A percentile compares a stretch with the other conserved stretches of the same genome.
Conservation (phyloP, 1,140 invertebrate species). For the Condylostylus longicornis region DNA sequence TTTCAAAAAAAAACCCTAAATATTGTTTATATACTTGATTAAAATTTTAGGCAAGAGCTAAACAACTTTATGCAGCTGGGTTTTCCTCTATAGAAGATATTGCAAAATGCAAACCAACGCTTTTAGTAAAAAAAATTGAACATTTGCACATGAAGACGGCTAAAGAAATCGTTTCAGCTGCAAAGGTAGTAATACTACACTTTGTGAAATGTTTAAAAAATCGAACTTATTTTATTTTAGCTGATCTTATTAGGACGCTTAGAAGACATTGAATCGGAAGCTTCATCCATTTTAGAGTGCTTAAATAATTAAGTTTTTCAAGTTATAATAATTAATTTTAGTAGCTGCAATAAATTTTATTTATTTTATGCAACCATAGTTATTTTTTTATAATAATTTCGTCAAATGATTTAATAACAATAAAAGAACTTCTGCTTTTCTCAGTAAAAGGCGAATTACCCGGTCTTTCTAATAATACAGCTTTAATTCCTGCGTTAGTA, state of each 20-base stretch:
- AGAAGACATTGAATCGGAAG: no score
- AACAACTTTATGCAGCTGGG: conserved; percentile 67
- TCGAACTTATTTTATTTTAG: conserved; percentile 13
- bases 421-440: no score
- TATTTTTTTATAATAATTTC: no score
- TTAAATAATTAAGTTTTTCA: no score
- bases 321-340: no score
- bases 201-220: conserved; percentile 19
- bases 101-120: conserved; percentile 48
- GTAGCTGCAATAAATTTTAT: no score
- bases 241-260: no score
- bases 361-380: no score
- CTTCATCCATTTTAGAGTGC: no score
- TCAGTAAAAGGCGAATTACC: conserved; percentile 47
- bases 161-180: conserved; percentile 63
- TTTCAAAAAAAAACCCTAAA: conserved; percentile 4
- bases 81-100: conserved; percentile 60
- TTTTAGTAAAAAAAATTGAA: conserved; percentile 47
- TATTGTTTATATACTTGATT: conserved; percentile 5
- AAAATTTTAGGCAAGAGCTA: conserved; percentile 53
- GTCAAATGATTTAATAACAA: no score
- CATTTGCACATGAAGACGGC: conserved; percentile 55
- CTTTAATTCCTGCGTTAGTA: conserved; percentile 48
- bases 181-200: conserved; percentile 41
- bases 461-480: conserved; percentile 53